A percentile compares a stretch with the other conserved stretches of the same genome.
These are phyloP conservation scores for Dicerorhinus sumatrensis DNA, from an alignment of 2,113 vertebrate species.

Conservation along the genomic window DNA sequence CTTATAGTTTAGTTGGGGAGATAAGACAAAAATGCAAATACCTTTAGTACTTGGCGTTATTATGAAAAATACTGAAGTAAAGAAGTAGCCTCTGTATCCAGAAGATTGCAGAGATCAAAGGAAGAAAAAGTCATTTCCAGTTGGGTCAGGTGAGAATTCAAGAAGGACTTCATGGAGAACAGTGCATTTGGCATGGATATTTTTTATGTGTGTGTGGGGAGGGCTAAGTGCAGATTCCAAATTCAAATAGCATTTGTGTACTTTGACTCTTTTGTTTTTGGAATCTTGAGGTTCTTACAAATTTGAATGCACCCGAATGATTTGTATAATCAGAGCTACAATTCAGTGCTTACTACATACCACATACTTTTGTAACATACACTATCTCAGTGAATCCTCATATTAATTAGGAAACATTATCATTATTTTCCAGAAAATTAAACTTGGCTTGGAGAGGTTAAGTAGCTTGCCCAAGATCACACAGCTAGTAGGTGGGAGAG, in stretches of 20 bases:
- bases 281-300: background rate
- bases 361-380: background rate
- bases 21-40: background rate
- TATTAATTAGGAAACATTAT: background rate
- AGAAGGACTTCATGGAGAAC: background rate
- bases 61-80: background rate
- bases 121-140: background rate
- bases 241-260: background rate
- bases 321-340: background rate
- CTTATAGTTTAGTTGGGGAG: background rate
- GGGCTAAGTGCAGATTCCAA: background rate
- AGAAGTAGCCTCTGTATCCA: background rate
- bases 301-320: background rate
- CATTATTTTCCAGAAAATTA: slow-evolving; percentile 27
- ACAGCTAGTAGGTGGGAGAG: background rate
- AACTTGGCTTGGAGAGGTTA: background rate
- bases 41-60: background rate
- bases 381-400: background rate
- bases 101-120: background rate
- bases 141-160: background rate
- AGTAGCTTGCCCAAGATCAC: background rate
- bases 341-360: background rate
- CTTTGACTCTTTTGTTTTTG: background rate
- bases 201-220: background rate
- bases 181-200: background rate